A percentile compares a stretch with the other conserved stretches of the same genome.
Evolutionary conservation across 1,140 invertebrate genomes (phyloP).

Genomic region (Periplaneta americana): DNA sequence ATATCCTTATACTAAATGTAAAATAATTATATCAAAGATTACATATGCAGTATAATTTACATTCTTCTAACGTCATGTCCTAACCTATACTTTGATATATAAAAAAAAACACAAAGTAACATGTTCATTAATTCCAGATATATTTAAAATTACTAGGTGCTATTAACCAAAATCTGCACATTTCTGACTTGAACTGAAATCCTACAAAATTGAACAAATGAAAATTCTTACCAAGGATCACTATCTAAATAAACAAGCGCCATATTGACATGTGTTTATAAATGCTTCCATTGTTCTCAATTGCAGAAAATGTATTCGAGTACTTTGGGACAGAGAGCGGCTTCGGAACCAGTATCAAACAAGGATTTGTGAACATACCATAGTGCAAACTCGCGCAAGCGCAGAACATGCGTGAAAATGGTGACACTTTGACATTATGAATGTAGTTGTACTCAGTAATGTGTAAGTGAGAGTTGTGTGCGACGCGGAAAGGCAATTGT

Average conservation of each 20-base stretch:
- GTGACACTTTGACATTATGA: background rate
- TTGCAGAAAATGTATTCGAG: background rate
- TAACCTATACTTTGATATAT: background rate
- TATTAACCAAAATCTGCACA: background rate
- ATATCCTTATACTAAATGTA: too few relatives aligned
- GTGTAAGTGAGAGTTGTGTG: background rate
- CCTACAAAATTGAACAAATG: background rate
- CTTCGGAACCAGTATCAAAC: too few relatives aligned
- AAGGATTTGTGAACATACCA: too few relatives aligned
- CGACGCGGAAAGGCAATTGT: background rate
- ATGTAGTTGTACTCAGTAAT: background rate
- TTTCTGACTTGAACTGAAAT: background rate
- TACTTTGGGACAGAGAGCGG: too few relatives aligned
- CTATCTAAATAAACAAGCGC: conserved; percentile 15
- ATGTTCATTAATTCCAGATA: background rate
- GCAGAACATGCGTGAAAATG: background rate
- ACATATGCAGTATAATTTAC: background rate
- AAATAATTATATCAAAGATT: background rate
- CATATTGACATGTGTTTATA: background rate
- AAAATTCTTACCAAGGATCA: conserved; percentile 10
- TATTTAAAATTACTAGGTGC: background rate
- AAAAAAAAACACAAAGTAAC: background rate
- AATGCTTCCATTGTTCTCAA: background rate
- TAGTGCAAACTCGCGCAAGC: too few relatives aligned
- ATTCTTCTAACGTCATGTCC: background rate